A percentile compares a stretch with the other conserved stretches of the same genome.
Evolutionary conservation across 2,113 vertebrate species (phyloP).

Genomic region (Colius striatus): DNA sequence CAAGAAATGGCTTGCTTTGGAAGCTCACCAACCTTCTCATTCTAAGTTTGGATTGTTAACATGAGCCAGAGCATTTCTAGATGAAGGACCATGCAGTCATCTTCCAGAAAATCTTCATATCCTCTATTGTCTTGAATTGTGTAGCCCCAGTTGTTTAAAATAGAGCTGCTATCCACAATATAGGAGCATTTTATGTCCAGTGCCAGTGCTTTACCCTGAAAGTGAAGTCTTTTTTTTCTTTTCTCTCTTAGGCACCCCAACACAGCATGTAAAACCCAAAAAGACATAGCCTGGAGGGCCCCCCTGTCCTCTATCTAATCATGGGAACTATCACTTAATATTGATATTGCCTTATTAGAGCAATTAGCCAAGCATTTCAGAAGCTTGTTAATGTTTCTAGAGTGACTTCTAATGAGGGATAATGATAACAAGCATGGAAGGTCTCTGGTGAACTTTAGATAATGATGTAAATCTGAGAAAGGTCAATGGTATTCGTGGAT

Average conservation of each 20-base stretch:
- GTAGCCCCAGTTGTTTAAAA: neutral
- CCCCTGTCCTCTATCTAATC: conserved; percentile 17
- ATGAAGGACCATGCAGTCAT: neutral
- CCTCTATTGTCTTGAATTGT: neutral
- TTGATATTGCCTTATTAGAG: conserved; percentile 71
- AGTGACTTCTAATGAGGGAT: conserved; percentile 75
- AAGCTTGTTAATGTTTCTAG: conserved; percentile 70
- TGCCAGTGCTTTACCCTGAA: neutral
- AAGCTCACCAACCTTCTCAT: neutral
- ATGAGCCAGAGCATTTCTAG: fast-evolving
- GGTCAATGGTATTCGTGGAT: conserved; percentile 63
- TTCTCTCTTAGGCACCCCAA: neutral
- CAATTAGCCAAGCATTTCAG: conserved; percentile 71
- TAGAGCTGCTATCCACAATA: neutral
- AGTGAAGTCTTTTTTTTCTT: neutral
- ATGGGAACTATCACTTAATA: conserved; percentile 58
- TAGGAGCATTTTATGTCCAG: neutral
- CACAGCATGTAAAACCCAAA: neutral
- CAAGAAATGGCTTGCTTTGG: neutral
- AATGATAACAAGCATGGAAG: conserved; percentile 72
- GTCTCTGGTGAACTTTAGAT: conserved; percentile 72
- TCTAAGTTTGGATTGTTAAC: neutral
- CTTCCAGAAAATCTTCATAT: neutral
- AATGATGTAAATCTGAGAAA: conserved; percentile 73
- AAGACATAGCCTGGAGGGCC: conserved; percentile 32